A percentile compares a stretch with the other conserved stretches of the same genome.
Evolutionary conservation across 2,113 vertebrate genomes (phyloP).

Genomic region (Ophiodon elongatus): DNA sequence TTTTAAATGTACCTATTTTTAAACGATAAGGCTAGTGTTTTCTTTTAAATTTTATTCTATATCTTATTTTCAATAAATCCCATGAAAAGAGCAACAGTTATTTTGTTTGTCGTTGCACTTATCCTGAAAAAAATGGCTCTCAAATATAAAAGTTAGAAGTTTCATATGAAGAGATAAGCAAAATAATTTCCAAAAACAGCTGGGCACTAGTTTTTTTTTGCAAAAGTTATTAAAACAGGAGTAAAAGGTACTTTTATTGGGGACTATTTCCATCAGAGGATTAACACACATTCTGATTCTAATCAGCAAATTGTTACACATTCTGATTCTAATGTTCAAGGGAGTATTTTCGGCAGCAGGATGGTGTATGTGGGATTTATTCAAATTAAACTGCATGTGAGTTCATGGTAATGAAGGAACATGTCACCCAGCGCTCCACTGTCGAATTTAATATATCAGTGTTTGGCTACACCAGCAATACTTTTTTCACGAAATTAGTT

Average conservation of each 20-base stretch:
- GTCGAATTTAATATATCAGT: neutral
- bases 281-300: neutral
- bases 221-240: neutral
- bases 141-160: neutral
- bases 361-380: neutral
- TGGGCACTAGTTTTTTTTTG: neutral
- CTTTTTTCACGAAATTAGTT: neutral
- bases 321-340: neutral
- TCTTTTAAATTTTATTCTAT: neutral
- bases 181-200: neutral
- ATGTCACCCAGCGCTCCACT: neutral
- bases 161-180: neutral
- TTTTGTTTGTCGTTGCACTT: too few species aligned
- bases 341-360: slow-evolving; percentile 1
- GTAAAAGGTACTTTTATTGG: neutral
- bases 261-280: neutral
- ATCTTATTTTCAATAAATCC: neutral
- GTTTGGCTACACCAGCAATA: neutral
- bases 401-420: neutral
- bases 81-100: neutral
- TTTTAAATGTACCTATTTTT: neutral
- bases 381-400: neutral
- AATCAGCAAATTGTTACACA: neutral
- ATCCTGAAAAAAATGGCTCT: neutral
- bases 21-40: neutral